Percentiles rank a stretch among this genome's conserved stretches.
These are phyloP conservation scores for Trichacis sp. DNA, from an alignment of 2,888 invertebrate species.

Conservation along the genomic window DNA sequence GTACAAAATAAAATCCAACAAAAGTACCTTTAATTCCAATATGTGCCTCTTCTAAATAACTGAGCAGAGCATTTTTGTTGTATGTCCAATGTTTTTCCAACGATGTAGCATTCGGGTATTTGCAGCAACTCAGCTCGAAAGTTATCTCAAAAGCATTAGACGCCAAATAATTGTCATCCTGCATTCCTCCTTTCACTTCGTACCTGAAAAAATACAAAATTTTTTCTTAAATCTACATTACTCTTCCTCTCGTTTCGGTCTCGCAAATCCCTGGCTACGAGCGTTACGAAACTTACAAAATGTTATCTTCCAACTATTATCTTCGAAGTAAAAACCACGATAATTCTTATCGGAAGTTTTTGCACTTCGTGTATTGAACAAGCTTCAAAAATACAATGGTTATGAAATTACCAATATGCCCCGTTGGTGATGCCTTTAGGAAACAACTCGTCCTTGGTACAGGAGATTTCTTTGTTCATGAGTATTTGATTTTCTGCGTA, in stretches of 20 bases:
- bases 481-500: slow-evolving; percentile 82
- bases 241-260: not conserved
- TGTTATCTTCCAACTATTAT: not conserved
- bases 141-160: slow-evolving; percentile 98
- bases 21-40: slow-evolving; percentile 76
- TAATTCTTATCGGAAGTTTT: too few species aligned
- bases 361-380: too few species aligned
- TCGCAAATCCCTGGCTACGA: too few species aligned
- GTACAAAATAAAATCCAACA: too few species aligned
- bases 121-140: slow-evolving; percentile 95
- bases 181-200: slow-evolving; percentile 87
- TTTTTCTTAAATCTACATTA: not conserved
- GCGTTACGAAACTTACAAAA: not conserved
- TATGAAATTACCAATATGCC: slow-evolving; percentile 91
- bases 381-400: too few species aligned
- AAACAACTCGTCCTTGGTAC: slow-evolving; percentile 77
- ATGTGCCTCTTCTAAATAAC: slow-evolving; percentile 86
- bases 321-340: too few species aligned
- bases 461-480: slow-evolving; percentile 83
- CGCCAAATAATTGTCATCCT: slow-evolving; percentile 96
- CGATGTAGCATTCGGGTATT: slow-evolving; percentile 83
- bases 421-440: slow-evolving; percentile 89
- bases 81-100: slow-evolving; percentile 84
- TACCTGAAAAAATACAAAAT: slow-evolving; percentile 59
- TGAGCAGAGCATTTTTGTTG: slow-evolving; percentile 87